Evolutionary conservation across 2,888 invertebrate species (phyloP), one percentile per base, ranked within the genome.

Genomic region (Ryuthela nishihirai): DNA sequence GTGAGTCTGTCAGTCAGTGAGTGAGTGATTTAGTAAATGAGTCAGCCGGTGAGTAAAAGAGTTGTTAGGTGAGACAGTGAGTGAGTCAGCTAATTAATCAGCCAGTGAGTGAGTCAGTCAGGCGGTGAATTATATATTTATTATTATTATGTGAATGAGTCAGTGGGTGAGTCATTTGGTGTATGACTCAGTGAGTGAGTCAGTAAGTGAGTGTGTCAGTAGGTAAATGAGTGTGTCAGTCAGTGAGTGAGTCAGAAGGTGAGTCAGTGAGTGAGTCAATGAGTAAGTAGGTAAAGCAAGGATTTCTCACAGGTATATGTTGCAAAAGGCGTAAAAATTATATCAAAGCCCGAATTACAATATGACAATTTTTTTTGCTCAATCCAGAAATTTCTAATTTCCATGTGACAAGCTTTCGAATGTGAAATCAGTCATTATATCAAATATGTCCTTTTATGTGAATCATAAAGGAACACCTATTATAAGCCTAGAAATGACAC

Each of bases 191-290:
- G 40, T 40, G n/a, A 40, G 40, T 40, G n/a, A 2, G 40, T 40
- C 21, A 40, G 40, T 40, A 10, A 40, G 40, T 40, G n/a, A 40
- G 40, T 2, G 10, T 20, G 23, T 40, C 23, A 40, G 40, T 40
- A 9, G 21, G 40, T 21, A 9, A 40, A 21, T 40, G n/a, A 40
- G 40, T 21, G 10, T 20, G 40, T 40, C 21, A 40, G 21, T 40
- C 20, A 17, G 15, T 17, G 7, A 17, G 20, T 20, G 10, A 20
- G 20, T 40, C 23, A 40, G 23, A 20, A 10, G 21, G 40, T 40
- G n/a, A 40, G 40, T 40, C 23, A 40, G 40, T 40, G n/a, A 36
- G 36, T 36, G n/a, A 36, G 36, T 36, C 9, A 36, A 15, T 36
- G 12, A 36, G 9, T 36, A 10, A 40, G 40, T 40, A 18, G 21